Conservation (phyloP, 2,113 vertebrate genomes). For the Thunnus thynnus region DNA sequence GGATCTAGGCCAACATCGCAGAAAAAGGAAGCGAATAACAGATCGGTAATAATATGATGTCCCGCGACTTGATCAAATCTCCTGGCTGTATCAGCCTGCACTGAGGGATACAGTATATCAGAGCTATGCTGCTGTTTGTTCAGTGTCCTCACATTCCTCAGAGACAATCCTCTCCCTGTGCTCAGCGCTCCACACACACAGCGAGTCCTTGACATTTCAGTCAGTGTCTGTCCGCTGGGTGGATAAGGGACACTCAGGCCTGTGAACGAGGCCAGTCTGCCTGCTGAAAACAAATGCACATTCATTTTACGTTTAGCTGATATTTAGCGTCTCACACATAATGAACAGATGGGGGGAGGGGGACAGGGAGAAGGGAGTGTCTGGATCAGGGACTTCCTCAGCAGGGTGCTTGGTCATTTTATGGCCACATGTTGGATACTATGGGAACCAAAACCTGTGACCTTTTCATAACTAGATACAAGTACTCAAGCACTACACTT, state of each 20-base stretch:
- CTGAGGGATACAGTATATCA: constrained; percentile 39
- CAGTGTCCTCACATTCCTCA: constrained; percentile 64
- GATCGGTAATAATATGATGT: not conserved
- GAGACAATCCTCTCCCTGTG: constrained; percentile 72
- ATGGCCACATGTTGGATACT: not conserved
- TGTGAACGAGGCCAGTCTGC: constrained; percentile 48
- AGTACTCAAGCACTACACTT: too few species aligned
- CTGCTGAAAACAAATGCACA: constrained; percentile 50
- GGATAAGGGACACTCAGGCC: constrained; percentile 49
- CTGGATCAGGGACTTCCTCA: not conserved
- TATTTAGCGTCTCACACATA: not conserved
- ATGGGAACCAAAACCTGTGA: not conserved
- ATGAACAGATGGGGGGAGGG: not conserved
- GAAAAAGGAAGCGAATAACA: not conserved
- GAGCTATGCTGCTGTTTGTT: constrained; percentile 55
- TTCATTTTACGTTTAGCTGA: constrained; percentile 34
- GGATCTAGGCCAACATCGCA: not conserved
- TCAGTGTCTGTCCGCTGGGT: constrained; percentile 28
- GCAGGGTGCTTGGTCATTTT: not conserved
- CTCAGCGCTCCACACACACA: constrained; percentile 42
- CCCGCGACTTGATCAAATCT: constrained; percentile 11
- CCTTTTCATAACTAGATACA: too few species aligned
- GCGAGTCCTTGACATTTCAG: constrained; percentile 73
- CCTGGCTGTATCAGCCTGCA: not conserved
- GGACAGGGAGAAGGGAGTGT: not conserved